Conservation (phyloP, 2,113 vertebrate genomes). For the Eidolon helvum region DNA sequence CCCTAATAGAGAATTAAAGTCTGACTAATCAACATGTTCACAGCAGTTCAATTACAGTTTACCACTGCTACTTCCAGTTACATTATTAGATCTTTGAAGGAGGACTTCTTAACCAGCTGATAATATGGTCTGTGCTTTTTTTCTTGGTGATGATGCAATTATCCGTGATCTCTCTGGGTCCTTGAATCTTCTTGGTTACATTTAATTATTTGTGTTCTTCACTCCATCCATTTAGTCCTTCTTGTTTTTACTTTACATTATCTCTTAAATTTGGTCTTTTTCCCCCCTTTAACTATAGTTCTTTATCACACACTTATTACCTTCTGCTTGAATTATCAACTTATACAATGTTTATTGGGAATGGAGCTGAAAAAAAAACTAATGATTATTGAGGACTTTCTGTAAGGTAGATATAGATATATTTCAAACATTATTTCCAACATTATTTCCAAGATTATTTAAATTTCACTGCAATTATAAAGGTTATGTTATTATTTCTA, state of each 20-base stretch:
- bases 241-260: not conserved
- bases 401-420: not conserved
- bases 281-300: not conserved
- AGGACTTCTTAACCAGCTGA: not conserved
- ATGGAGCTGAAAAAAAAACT: not conserved
- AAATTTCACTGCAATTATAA: not conserved
- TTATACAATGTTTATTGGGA: not conserved
- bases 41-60: slow-evolving; percentile 29
- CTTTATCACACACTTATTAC: not conserved
- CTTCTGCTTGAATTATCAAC: not conserved
- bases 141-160: not conserved
- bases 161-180: not conserved
- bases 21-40: slow-evolving; percentile 26
- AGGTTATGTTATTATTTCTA: not conserved
- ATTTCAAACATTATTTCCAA: not conserved
- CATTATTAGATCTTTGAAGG: not conserved
- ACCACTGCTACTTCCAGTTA: not conserved
- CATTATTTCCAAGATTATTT: not conserved
- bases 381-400: not conserved
- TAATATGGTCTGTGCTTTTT: not conserved
- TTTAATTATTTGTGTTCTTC: not conserved
- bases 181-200: not conserved
- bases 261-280: not conserved
- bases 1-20: not conserved
- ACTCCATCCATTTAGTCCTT: not conserved